phyloP scores from a whole-genome alignment of 1,140 invertebrate genomes.

The Drosophila sproati region DNA sequence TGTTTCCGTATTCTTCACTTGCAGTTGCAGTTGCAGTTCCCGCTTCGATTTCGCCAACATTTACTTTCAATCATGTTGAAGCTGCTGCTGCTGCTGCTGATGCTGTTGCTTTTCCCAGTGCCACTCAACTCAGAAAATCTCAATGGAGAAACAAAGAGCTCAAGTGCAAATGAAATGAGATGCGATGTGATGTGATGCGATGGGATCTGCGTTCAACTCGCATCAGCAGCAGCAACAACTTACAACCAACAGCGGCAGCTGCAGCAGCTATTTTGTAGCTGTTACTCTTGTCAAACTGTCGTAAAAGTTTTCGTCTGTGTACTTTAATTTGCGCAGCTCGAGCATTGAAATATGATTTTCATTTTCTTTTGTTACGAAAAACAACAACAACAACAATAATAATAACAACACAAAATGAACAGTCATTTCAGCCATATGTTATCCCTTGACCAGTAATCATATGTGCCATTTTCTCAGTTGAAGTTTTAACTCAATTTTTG shows the following conservation, averaged over 20 bases:
- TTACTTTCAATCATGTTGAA: conserved; percentile 60
- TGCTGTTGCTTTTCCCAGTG: background rate
- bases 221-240: background rate
- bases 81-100: conserved; percentile 11
- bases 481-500: conserved; percentile 1
- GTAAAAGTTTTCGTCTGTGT: conserved; percentile 48
- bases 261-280: conserved; percentile 35
- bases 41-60: conserved; percentile 44
- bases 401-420: conserved; percentile 17
- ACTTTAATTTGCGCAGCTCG: conserved; percentile 49
- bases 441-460: background rate
- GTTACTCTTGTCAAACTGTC: conserved; percentile 46
- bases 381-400: background rate
- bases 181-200: conserved; percentile 22
- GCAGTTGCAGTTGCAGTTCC: conserved; percentile 3
- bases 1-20: conserved; percentile 3
- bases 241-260: conserved; percentile 5
- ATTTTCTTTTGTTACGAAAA: conserved; percentile 18
- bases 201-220: conserved; percentile 16
- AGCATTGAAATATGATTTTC: conserved; percentile 59
- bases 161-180: conserved; percentile 62
- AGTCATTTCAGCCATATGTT: conserved; percentile 22
- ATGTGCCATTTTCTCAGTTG: background rate
- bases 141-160: conserved; percentile 57
- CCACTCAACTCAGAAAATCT: conserved; percentile 33